Percentiles rank a stretch among this genome's conserved stretches.
These are phyloP conservation scores for Syngnathus acus DNA, from an alignment of 2,797 vertebrate genomes.

Conservation along the genomic window DNA sequence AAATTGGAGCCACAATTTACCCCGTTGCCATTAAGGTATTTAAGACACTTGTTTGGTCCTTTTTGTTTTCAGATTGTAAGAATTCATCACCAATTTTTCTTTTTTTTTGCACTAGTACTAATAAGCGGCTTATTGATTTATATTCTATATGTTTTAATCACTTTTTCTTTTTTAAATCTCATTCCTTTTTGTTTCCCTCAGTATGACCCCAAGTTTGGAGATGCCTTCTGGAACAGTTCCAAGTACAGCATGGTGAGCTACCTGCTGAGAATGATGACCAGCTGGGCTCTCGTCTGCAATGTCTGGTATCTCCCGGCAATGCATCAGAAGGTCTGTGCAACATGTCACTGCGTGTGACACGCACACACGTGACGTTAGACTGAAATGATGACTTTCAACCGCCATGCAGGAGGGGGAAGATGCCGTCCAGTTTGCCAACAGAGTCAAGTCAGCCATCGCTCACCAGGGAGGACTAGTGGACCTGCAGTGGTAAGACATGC, in stretches of 20 bases:
- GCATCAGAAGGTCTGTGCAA: slow-evolving; percentile 77
- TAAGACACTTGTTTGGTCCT: neutral
- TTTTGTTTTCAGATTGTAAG: neutral
- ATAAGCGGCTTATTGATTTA: neutral
- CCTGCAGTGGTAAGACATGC: slow-evolving; percentile 78
- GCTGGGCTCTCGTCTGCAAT: slow-evolving; percentile 94
- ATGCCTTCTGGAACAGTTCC: slow-evolving; percentile 97
- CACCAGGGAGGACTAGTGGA: slow-evolving; percentile 87
- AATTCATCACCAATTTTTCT: neutral
- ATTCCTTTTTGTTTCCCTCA: slow-evolving; percentile 31
- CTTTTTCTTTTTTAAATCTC: neutral
- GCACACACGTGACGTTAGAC: neutral
- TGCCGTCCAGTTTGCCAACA: slow-evolving; percentile 92
- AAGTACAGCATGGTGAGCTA: slow-evolving; percentile 91
- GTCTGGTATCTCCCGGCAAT: slow-evolving; percentile 95
- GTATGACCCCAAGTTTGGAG: slow-evolving; percentile 96
- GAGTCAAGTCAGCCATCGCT: slow-evolving; percentile 91
- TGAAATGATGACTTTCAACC: neutral
- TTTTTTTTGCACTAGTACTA: neutral
- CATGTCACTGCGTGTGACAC: neutral
- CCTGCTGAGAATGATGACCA: slow-evolving; percentile 93
- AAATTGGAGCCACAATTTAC: slow-evolving; percentile 91
- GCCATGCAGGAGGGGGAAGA: slow-evolving; percentile 80
- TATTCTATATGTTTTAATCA: neutral
- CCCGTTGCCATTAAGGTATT: slow-evolving; percentile 94